These are phyloP conservation scores for Xiphorhynchus elegans DNA, from an alignment of 2,113 vertebrate genomes.

Conservation along the genomic window DNA sequence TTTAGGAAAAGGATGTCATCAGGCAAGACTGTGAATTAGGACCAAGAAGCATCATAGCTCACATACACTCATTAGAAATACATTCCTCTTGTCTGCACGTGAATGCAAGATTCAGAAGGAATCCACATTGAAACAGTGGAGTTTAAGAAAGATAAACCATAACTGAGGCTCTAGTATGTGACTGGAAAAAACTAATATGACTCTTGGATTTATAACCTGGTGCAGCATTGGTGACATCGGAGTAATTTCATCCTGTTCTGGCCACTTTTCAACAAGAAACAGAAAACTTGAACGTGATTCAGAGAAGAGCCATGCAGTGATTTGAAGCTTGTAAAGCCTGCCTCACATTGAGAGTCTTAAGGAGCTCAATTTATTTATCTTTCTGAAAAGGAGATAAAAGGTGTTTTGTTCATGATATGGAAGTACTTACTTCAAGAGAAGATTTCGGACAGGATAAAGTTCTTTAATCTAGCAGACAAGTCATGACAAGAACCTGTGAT, in stretches of 20 bases:
- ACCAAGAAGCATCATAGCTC: background rate
- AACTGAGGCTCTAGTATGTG: background rate
- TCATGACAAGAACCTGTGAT: slow-evolving; percentile 14
- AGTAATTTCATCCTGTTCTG: background rate
- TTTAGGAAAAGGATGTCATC: background rate
- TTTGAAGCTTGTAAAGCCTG: slow-evolving; percentile 8
- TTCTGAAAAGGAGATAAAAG: slow-evolving; percentile 50
- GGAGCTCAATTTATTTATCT: slow-evolving; percentile 57
- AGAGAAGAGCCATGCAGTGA: slow-evolving; percentile 17
- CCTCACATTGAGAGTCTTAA: slow-evolving; percentile 39
- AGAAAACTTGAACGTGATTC: slow-evolving; percentile 17
- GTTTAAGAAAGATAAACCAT: background rate
- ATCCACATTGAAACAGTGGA: background rate
- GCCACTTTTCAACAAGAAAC: background rate
- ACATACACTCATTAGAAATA: background rate
- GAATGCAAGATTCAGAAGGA: background rate
- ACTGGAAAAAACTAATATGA: background rate
- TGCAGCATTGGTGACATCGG: background rate
- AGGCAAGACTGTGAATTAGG: background rate
- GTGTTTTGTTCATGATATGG: slow-evolving; percentile 42
- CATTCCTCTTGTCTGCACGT: background rate
- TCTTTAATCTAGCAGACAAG: slow-evolving; percentile 36
- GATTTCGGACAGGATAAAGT: slow-evolving; percentile 42
- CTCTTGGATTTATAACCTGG: slow-evolving; percentile 2
- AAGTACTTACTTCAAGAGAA: slow-evolving; percentile 48